Base-by-base conservation (phyloP, 2,797 vertebrate species). In the Argentina silus region DNA sequence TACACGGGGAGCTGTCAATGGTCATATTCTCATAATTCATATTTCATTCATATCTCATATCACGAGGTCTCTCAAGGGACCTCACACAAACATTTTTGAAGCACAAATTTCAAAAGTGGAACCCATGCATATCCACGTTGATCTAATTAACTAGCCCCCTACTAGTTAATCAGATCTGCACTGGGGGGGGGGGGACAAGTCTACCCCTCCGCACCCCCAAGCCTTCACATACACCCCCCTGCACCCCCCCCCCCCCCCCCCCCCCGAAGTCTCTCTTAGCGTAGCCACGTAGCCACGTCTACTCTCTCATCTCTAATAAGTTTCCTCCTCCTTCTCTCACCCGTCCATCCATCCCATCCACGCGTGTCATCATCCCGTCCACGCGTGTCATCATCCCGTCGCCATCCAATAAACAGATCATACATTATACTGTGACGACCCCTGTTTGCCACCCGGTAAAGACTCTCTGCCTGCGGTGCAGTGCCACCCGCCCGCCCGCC, bases 361-460 rank as follows among this genome's bases (percentile, higher is more conserved):
- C n/a, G n/a, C n/a, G n/a, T n/a, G n/a, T n/a, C n/a, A 87, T 89
- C 88, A 87, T 77, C 83, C 36, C 60, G 9, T 15, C 27, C 67
- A 69, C 43, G n/a, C 43, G 63, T 62, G 66, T 69, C 78, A 79
- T 76, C 85, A 85, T 85, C 81, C 77, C 72, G 85, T 81, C 82
- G 89, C 87, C 93, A 94, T 93, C 90, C 89, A 90, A 93, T 92
- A 61, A 61, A 92, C 92, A 94, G 93, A 92, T 80, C 90, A 92
- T 90, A 94, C 93, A 72, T 93, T 93, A 90, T 89, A 93, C 92
- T 94, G 93, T 92, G 93, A 94, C 82, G 93, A 94, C 91, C 92
- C 93, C 85, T 94, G 93, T 94, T 93, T 94, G 86, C 89, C 90
- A 85, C 87, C 91, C 74, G 93, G 93, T 94, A 94, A 94, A 93